Evolutionary conservation across 1,140 invertebrate species (phyloP).

Genomic region (Calycopis cecrops): DNA sequence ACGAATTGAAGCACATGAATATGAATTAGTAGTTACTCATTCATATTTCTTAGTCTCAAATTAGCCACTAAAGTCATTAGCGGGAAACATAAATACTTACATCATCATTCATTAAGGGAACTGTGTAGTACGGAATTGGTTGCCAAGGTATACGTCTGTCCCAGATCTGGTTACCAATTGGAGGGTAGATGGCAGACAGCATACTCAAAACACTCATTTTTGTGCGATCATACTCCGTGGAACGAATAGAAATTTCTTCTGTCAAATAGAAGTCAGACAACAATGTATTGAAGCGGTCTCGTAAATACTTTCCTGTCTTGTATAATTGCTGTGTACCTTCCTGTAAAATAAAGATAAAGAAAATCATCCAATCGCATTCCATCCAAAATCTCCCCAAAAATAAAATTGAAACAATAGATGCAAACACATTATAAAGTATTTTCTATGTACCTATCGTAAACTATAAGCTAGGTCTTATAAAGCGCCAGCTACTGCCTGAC

Average conservation of each 20-base stretch:
- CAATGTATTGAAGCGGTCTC: constrained; percentile 48
- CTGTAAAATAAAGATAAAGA: constrained; percentile 34
- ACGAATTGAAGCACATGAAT: too few relatives aligned
- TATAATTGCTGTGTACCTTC: constrained; percentile 64
- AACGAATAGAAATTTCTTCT: constrained; percentile 69
- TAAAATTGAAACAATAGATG: too few relatives aligned
- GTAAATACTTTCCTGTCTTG: constrained; percentile 55
- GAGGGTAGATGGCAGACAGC: constrained; percentile 76
- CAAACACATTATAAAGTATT: too few relatives aligned
- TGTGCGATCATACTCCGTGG: constrained; percentile 75
- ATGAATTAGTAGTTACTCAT: too few relatives aligned
- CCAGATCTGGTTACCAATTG: constrained; percentile 62
- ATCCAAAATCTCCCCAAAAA: too few relatives aligned
- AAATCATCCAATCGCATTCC: too few relatives aligned
- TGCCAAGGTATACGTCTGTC: constrained; percentile 72
- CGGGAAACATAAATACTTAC: constrained; percentile 46
- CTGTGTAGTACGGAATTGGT: constrained; percentile 72
- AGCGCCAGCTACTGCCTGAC: too few relatives aligned
- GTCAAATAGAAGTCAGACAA: constrained; percentile 55
- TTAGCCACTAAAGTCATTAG: background rate
- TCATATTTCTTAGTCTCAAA: too few relatives aligned
- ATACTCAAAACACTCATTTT: constrained; percentile 76
- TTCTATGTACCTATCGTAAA: too few relatives aligned
- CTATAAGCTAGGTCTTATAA: too few relatives aligned
- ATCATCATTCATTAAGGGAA: constrained; percentile 58